Percentiles rank a stretch among this genome's conserved stretches.
Evolutionary conservation across 1,140 invertebrate species (phyloP).

Genomic region (Lysiphlebus fabarum): DNA sequence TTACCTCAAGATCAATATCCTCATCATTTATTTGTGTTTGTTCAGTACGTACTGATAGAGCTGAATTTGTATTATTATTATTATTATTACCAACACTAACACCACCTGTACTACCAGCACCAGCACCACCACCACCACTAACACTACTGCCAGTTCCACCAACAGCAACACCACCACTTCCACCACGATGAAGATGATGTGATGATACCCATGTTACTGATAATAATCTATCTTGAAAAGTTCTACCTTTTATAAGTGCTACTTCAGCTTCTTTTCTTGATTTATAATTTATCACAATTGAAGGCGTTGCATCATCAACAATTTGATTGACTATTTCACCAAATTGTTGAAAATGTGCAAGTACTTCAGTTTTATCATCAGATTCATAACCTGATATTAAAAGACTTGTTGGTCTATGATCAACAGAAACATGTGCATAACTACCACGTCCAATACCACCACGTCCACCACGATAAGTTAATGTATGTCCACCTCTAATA

Average conservation of each 20-base stretch:
- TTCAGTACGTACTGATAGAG: slow-evolving; percentile 40
- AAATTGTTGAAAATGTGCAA: slow-evolving; percentile 70
- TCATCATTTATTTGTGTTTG: slow-evolving; percentile 46
- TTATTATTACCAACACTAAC: slow-evolving; percentile 30
- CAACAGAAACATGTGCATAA: slow-evolving; percentile 66
- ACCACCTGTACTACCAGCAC: slow-evolving; percentile 46
- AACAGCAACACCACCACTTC: slow-evolving; percentile 37
- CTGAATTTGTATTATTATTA: slow-evolving; percentile 32
- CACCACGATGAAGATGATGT: slow-evolving; percentile 51
- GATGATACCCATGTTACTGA: slow-evolving; percentile 53
- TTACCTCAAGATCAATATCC: slow-evolving; percentile 51
- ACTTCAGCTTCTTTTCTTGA: slow-evolving; percentile 72
- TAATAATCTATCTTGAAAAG: slow-evolving; percentile 61
- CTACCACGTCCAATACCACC: slow-evolving; percentile 42
- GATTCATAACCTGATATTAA: slow-evolving; percentile 74
- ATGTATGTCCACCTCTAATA: slow-evolving; percentile 38
- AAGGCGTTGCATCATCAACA: slow-evolving; percentile 64
- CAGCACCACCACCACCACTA: slow-evolving; percentile 23
- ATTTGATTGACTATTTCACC: slow-evolving; percentile 70
- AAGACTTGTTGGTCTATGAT: slow-evolving; percentile 76
- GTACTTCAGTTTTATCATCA: slow-evolving; percentile 67
- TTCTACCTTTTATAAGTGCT: slow-evolving; percentile 63
- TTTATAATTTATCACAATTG: slow-evolving; percentile 69
- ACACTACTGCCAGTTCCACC: slow-evolving; percentile 39
- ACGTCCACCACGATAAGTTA: slow-evolving; percentile 45